A percentile compares a stretch with the other conserved stretches of the same genome.
Conservation (phyloP, 2,797 vertebrate species). For the Leptodactylus fallax region DNA sequence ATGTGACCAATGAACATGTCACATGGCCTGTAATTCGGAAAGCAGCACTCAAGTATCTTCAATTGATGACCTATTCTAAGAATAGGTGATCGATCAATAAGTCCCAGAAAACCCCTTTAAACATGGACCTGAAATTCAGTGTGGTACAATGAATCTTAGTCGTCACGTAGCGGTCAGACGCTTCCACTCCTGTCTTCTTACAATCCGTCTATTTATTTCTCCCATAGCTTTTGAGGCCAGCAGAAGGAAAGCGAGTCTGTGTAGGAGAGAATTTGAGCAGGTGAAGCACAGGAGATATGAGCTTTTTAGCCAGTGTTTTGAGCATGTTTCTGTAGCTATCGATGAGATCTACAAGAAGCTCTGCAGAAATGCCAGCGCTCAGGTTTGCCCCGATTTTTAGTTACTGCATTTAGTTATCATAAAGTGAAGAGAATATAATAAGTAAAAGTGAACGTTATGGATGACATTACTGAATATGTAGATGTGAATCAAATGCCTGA, state of each 20-base stretch:
- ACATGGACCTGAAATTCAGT: background rate
- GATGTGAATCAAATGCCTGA: too few species aligned
- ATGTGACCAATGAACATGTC: too few species aligned
- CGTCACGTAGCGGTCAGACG: background rate
- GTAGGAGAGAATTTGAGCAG: constrained; percentile 86
- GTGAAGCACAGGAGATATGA: constrained; percentile 84
- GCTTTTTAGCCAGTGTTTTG: constrained; percentile 88
- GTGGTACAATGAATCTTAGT: background rate
- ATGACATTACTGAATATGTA: too few species aligned
- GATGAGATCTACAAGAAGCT: constrained; percentile 94
- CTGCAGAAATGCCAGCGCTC: constrained; percentile 89
- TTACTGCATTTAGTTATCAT: background rate
- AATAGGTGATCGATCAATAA: too few species aligned
- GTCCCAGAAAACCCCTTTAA: background rate
- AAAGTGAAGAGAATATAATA: background rate
- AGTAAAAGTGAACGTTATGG: background rate
- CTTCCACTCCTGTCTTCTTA: constrained; percentile 28
- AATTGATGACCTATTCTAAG: too few species aligned
- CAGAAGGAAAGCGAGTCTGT: constrained; percentile 78
- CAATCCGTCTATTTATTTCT: constrained; percentile 57
- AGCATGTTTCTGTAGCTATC: constrained; percentile 85
- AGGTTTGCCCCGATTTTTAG: constrained; percentile 77
- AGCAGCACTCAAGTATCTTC: too few species aligned
- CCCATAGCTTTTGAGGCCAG: constrained; percentile 86
- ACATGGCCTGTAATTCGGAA: too few species aligned